Base-by-base conservation (phyloP, 2,113 vertebrate genomes). In the Anseranas semipalmata region DNA sequence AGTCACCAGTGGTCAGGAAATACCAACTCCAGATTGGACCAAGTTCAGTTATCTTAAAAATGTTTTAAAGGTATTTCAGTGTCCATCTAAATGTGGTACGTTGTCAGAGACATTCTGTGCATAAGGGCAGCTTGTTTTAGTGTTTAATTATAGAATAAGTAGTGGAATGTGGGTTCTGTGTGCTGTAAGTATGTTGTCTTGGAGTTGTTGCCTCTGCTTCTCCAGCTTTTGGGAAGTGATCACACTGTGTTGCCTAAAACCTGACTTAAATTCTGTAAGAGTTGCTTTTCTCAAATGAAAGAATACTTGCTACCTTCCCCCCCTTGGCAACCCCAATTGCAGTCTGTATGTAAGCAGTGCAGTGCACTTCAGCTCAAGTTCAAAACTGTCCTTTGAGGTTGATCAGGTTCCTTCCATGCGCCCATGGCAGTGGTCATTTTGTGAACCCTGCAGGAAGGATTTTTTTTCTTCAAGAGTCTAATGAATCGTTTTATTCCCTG, bases 1-100 rank as follows among this genome's bases (percentile, higher is more conserved):
- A 90, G 84, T 95, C 89, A 81, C 91, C 73, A 53, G 10, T 91
- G 73, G 85, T 77, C 94, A 95, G 95, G 95, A 97, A 97, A 97
- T 96, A 85, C 91, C 89, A 93, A 37, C 37, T 79, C 67, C 82
- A 56, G 62, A 89, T 85, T 85, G 85, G 48, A 96, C 87, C 1
- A 1, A 77, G 85, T 88, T 93, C 71, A 79, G 33, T 96, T 96
- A 88, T 73, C 82, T 93, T 53, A 72, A 60, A 77, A 84, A 78
- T 78, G 68, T 78, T 70, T 77, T 78, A 62, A 83, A 93, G 86
- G 63, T 85, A 94, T 72, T 85, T 89, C 74, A 59, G 46, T 88
- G 81, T 94, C 82, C 39, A 11, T 91, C 50, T 95, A 72, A 87
- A 90, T 63, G 80, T 75, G 52, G 15, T 90, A 20, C 0, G 0